These are phyloP conservation scores for Dromaius novaehollandiae DNA, from an alignment of 2,113 vertebrate species.

Conservation along the genomic window DNA sequence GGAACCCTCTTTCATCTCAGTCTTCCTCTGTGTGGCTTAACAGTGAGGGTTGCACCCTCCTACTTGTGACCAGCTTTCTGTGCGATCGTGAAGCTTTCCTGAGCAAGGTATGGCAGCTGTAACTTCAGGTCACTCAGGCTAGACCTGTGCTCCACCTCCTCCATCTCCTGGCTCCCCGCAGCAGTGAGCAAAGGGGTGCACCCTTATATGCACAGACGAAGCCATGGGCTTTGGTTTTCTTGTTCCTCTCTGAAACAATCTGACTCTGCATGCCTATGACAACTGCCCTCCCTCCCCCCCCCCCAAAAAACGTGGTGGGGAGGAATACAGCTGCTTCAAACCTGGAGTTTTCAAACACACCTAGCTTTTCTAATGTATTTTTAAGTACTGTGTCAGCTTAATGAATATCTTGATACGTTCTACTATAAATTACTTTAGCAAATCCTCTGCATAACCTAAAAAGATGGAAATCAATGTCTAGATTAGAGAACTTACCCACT, in stretches of 20 bases:
- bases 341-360: neutral
- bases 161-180: no score
- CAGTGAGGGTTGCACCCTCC: no score
- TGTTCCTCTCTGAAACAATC: neutral
- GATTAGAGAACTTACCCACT: neutral
- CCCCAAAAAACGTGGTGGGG: neutral
- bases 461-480: constrained; percentile 21
- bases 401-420: neutral
- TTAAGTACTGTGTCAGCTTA: neutral
- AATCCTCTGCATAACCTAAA: neutral
- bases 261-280: rapidly evolving
- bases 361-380: neutral
- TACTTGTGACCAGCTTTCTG: no score
- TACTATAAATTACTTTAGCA: constrained; percentile 2
- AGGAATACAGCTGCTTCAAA: neutral
- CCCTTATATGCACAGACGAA: neutral
- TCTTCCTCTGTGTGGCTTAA: no score
- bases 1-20: no score
- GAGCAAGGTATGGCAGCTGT: no score
- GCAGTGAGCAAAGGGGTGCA: neutral
- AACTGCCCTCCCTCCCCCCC: neutral
- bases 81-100: no score
- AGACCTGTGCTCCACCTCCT: neutral
- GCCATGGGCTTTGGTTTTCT: neutral
- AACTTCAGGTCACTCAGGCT: no score